These are phyloP conservation scores for Chloromyia formosa DNA, from an alignment of 2,888 invertebrate species.

Conservation along the genomic window DNA sequence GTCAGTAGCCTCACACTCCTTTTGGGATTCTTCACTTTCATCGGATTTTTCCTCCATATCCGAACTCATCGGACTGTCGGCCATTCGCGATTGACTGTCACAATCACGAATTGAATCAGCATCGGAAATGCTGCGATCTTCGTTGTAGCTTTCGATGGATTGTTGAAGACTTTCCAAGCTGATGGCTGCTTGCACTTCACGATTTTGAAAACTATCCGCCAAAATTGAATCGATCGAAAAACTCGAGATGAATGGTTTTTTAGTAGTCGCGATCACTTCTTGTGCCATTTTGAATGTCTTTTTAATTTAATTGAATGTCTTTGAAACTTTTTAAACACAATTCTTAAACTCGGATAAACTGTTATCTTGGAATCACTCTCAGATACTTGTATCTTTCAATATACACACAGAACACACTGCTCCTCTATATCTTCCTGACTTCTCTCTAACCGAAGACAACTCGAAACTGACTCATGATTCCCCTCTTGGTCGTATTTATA, in stretches of 20 bases:
- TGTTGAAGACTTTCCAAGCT: constrained; percentile 18
- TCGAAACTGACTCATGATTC: constrained; percentile 33
- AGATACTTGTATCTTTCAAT: constrained; percentile 3
- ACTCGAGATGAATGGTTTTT: constrained; percentile 70
- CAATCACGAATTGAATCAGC: constrained; percentile 60
- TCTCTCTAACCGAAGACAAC: constrained; percentile 25
- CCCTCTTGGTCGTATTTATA: constrained; percentile 42
- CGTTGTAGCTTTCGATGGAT: constrained; percentile 36
- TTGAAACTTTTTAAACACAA: too few relatives aligned
- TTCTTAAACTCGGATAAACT: too few relatives aligned
- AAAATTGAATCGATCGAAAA: constrained; percentile 84
- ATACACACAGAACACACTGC: neutral
- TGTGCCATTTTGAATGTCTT: constrained; percentile 32
- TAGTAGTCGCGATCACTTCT: constrained; percentile 26
- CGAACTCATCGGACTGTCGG: constrained; percentile 60
- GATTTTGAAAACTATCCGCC: constrained; percentile 66
- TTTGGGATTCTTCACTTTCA: constrained; percentile 66
- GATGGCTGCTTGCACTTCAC: constrained; percentile 15
- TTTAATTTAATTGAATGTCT: neutral
- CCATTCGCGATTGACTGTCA: constrained; percentile 58
- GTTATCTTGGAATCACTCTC: too few relatives aligned
- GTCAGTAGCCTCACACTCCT: constrained; percentile 49
- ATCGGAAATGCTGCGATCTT: constrained; percentile 52
- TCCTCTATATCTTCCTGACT: constrained; percentile 5
- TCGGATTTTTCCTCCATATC: constrained; percentile 69